Evolutionary conservation across 2,888 invertebrate genomes (phyloP), one percentile per base, ranked within the genome.

Genomic region (Scaeva pyrastri): DNA sequence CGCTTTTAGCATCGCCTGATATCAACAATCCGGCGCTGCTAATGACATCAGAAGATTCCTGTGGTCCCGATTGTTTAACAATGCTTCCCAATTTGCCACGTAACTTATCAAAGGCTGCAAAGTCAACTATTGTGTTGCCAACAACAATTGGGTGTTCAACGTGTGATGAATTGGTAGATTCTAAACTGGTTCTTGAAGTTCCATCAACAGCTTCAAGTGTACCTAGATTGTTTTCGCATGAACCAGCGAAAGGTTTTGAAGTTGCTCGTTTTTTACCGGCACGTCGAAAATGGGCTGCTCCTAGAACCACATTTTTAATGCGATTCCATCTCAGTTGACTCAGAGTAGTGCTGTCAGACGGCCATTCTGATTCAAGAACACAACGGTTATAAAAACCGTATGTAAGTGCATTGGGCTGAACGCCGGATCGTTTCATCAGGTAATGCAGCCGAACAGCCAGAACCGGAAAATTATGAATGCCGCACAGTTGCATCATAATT

Each of bases 401-500:
- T 0, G 99, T 99, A 70, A 99, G 95, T 11, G 99, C 99, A 92
- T 99, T 99, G 0, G 99, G 98, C 90, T 98, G 97, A 48, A 99
- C 94, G 0, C 98, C 98, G 48, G 96, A 96, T 21, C 97, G 95
- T 92, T 98, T 98, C 98, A 98, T 98, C 56, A 97, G 95, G 90
- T 97, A 96, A 89, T 97, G 93, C 62, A 97, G 93, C 90, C 98
- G 97, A 1, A 99, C 98, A 1, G 99, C 99, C 89, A 99, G 93
- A 76, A 98, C 96, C 0, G 99, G 99, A 90, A 98, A 95, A 77
- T 97, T 97, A 91, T 98, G 97, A 88, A 97, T 96, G 7, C 99
- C 98, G 93, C 99, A 99, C 26, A 99, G 94, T 93, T 99, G 98
- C 97, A 99, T 98, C 96, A 99, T 97, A 70, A 99, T 97, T 82